Evolutionary conservation across 2,797 vertebrate genomes (phyloP).

Genomic region (Microhierax caerulescens): DNA sequence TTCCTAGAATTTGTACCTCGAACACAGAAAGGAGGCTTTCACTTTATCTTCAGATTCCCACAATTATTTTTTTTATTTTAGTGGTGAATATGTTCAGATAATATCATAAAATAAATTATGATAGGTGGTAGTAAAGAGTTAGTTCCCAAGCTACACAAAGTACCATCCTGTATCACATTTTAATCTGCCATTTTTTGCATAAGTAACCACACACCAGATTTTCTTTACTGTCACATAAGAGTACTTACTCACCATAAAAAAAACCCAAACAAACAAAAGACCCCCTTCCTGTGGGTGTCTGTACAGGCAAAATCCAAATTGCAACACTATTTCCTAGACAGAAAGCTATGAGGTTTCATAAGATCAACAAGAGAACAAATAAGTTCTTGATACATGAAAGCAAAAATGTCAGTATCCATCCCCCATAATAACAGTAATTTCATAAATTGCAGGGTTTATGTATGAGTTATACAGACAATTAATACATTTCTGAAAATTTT

Average conservation of each 20-base stretch:
- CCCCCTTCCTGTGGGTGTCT: rapidly evolving
- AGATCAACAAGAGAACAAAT: background rate
- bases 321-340: background rate
- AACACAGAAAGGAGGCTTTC: background rate
- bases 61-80: background rate
- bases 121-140: background rate
- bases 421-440: background rate
- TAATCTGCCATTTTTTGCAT: background rate
- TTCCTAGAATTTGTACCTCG: background rate
- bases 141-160: background rate
- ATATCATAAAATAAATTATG: background rate
- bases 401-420: background rate
- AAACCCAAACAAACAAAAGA: background rate
- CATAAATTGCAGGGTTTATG: background rate
- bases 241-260: background rate
- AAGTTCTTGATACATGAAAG: background rate
- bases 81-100: background rate
- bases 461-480: background rate
- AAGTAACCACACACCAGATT: background rate
- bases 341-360: background rate
- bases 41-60: background rate
- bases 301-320: background rate
- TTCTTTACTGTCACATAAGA: background rate
- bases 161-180: background rate
- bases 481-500: background rate